These are phyloP conservation scores for Steinernema carpocapsae DNA, from an alignment of 2,888 invertebrate genomes.

Conservation along the genomic window DNA sequence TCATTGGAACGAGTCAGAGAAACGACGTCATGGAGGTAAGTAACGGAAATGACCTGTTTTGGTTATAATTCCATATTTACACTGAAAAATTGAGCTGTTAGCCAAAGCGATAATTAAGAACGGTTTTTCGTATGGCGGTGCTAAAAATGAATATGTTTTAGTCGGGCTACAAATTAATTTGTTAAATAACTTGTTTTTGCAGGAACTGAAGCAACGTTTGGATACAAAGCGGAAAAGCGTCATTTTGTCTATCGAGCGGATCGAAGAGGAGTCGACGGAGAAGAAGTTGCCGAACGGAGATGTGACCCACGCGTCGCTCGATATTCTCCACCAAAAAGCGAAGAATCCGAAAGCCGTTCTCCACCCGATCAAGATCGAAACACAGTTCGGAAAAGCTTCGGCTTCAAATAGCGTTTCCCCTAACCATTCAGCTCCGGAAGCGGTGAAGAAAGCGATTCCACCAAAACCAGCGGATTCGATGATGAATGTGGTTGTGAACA, in stretches of 20 bases:
- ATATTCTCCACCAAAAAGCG: neutral
- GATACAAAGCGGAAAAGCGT: neutral
- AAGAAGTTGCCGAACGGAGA: neutral
- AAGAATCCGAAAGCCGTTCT: constrained; percentile 4
- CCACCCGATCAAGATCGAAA: neutral
- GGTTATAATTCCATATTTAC: too few species aligned
- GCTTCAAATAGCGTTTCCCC: neutral
- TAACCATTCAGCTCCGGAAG: neutral
- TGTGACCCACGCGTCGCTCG: neutral
- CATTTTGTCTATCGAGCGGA: neutral
- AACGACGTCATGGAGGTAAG: constrained; percentile 28
- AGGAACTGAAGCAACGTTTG: constrained; percentile 24
- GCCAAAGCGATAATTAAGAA: too few species aligned
- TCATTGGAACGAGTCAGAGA: constrained; percentile 4
- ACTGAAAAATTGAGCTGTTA: too few species aligned
- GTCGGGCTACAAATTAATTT: too few species aligned
- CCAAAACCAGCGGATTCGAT: neutral
- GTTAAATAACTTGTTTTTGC: too few species aligned
- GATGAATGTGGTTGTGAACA: neutral
- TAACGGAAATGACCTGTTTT: too few species aligned
- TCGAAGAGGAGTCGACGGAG: constrained; percentile 20
- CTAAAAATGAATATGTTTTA: too few species aligned
- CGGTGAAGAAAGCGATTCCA: constrained; percentile 22
- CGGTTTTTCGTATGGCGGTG: too few species aligned
- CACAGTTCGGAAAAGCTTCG: neutral